phyloP scores from a whole-genome alignment of 1,140 invertebrate species.

The Ephestia elutella region DNA sequence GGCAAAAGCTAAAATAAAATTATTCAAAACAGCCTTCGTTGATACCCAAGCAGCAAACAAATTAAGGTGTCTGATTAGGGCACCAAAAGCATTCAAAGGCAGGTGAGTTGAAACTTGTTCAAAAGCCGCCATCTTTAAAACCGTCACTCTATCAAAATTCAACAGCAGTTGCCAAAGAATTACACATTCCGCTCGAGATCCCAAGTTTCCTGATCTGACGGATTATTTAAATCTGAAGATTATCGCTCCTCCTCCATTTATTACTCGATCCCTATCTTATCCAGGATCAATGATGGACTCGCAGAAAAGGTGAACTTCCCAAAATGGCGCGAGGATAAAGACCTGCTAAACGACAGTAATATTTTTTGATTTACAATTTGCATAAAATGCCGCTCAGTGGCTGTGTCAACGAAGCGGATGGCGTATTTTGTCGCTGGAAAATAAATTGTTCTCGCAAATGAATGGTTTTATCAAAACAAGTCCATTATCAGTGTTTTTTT shows the following conservation, averaged over 20 bases:
- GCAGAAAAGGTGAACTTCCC: constrained; percentile 12
- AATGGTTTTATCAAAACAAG: constrained; percentile 6
- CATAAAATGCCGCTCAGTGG: constrained; percentile 4
- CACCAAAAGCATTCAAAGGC: background rate
- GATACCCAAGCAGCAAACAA: background rate
- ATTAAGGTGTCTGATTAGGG: background rate
- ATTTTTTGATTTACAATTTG: constrained; percentile 13
- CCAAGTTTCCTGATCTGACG: constrained; percentile 7
- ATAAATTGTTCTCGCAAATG: background rate
- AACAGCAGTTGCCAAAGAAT: constrained; percentile 12
- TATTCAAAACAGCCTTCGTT: no score
- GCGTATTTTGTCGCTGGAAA: background rate
- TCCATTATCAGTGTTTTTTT: background rate
- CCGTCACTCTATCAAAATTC: constrained; percentile 11
- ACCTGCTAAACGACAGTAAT: constrained; percentile 9
- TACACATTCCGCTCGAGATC: constrained; percentile 11
- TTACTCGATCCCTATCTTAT: constrained; percentile 17
- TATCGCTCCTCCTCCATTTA: constrained; percentile 15
- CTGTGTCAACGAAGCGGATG: background rate
- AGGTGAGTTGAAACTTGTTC: background rate
- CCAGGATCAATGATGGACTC: constrained; percentile 15
- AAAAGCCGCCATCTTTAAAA: constrained; percentile 8
- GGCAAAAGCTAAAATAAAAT: no score
- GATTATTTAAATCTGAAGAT: constrained; percentile 20
- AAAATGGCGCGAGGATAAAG: constrained; percentile 1